Evolutionary conservation across 2,113 vertebrate genomes (phyloP).

Genomic region (Amphiprion percula): DNA sequence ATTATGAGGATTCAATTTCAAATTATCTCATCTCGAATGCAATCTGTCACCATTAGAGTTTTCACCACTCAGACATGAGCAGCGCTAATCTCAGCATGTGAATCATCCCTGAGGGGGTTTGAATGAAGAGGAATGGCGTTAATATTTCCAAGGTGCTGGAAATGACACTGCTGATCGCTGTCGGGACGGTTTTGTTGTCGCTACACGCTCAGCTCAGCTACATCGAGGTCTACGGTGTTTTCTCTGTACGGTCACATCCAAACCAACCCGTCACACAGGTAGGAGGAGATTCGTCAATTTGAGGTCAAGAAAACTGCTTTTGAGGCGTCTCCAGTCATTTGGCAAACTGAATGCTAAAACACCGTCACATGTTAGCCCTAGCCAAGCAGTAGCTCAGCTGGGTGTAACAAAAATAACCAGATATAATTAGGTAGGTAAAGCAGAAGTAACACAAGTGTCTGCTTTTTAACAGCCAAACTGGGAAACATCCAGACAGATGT

Average conservation of each 20-base stretch:
- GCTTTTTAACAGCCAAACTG: no score
- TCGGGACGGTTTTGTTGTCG: constrained; percentile 20
- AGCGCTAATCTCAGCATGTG: neutral
- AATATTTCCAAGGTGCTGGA: constrained; percentile 27
- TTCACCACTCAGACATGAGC: neutral
- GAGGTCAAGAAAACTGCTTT: neutral
- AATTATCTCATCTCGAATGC: neutral
- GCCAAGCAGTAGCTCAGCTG: no score
- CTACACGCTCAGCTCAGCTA: neutral
- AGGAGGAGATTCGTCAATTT: no score
- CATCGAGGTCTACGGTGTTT: constrained; percentile 14
- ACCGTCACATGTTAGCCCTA: no score
- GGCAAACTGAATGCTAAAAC: no score
- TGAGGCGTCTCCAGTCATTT: no score
- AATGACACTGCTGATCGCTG: constrained; percentile 25
- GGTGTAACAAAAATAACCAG: no score
- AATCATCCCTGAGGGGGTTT: neutral
- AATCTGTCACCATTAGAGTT: constrained; percentile 5
- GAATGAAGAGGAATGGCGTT: constrained; percentile 36
- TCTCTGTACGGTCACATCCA: neutral
- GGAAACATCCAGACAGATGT: no score
- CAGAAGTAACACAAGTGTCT: no score
- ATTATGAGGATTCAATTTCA: constrained; percentile 18
- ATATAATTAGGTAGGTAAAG: no score
- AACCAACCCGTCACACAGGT: neutral